Base-by-base conservation (phyloP, 1,140 invertebrate genomes). In the Dermatophagoides farinae region DNA sequence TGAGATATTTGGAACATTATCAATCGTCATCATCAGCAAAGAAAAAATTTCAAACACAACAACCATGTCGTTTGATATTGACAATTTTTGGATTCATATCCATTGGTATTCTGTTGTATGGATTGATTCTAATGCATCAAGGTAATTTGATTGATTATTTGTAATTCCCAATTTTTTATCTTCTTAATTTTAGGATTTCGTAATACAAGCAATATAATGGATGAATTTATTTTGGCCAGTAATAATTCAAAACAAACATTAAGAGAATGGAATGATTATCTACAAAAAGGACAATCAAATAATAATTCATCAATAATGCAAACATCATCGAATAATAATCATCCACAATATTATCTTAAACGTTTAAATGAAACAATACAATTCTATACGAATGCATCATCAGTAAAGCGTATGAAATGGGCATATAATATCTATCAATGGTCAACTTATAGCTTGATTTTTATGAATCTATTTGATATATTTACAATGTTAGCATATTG, bases 181-280 rank as follows among this genome's bases (percentile, higher is more conserved):
- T n/a, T 38, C 1, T 40, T 14, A 6, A 6, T 55, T n/a, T n/a
- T 55, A 55, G 53, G 53, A 18, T 25, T 55, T 2, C 14, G 25
- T 5, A 4, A 23, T 39, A 20, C 53, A 12, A 31, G 25, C 31
- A 38, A 14, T 18, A n/a, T 38, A n/a, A 12, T 55, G 1, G 25
- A 14, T 4, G 53, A 55, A 44, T 55, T 55, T 23, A 55, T 55
- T 25, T 31, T 5, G 2, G 6, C 25, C 2, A 12, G 14, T 11
- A 55, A 14, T n/a, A 39, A 55, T 44, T 55, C 53, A 22, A 39
- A 55, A 23, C 53, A 55, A 44, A 40, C 53, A 55, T 25, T 55
- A n/a, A 1, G 53, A 2, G 39, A 55, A 5, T 38, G 14, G 10
- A 18, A 14, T 14, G 14, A 55, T 12, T 14, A 12, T 11, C 14